A percentile compares a stretch with the other conserved stretches of the same genome.
Evolutionary conservation across 2,888 invertebrate genomes (phyloP).

Genomic region (Noctua fimbriata): DNA sequence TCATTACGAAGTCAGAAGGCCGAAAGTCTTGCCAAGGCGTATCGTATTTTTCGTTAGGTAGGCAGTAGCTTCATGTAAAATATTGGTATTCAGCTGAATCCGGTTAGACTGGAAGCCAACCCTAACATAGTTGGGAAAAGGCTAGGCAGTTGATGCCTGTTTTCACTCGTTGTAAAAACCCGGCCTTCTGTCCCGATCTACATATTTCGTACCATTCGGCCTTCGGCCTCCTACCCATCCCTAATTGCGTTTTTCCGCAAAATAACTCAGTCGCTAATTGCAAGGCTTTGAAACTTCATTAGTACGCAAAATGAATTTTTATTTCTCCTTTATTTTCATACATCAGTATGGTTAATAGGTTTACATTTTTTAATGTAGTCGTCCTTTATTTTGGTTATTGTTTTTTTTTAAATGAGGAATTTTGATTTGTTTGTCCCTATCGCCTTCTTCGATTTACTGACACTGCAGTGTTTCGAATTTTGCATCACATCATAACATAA

Average conservation of each 20-base stretch:
- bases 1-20: background rate
- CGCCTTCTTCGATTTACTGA: background rate
- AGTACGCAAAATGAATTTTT: slow-evolving; percentile 70
- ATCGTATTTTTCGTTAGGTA: background rate
- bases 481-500: background rate
- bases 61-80: background rate
- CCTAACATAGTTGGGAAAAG: background rate
- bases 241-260: slow-evolving; percentile 70
- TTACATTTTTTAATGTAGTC: slow-evolving; percentile 34
- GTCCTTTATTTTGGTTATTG: slow-evolving; percentile 18
- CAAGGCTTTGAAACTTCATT: slow-evolving; percentile 73
- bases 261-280: slow-evolving; percentile 73
- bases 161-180: background rate
- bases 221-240: slow-evolving; percentile 60
- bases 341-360: slow-evolving; percentile 45
- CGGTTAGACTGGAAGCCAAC: background rate
- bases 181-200: slow-evolving; percentile 20
- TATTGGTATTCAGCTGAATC: background rate
- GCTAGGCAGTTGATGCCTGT: background rate
- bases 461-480: background rate
- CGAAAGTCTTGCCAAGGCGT: background rate
- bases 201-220: slow-evolving; percentile 47
- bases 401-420: background rate
- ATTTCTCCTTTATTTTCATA: slow-evolving; percentile 55
- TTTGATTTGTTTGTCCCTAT: background rate